Evolutionary conservation across 2,888 invertebrate species (phyloP).

Genomic region (Cylindroiulus punctatus): DNA sequence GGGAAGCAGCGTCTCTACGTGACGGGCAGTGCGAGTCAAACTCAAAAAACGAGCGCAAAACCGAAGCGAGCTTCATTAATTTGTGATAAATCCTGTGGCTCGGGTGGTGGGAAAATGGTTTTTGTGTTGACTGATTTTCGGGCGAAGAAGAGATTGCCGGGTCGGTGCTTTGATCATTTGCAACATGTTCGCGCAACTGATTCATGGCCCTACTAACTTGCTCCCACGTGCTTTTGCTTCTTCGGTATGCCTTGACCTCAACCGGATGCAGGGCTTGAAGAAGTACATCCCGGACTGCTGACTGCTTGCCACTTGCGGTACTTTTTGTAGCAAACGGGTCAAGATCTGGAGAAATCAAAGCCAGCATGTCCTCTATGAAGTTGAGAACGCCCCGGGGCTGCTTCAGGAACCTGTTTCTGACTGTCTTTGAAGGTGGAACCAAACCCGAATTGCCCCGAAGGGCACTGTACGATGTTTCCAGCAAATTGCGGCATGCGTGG

Average conservation of each 20-base stretch:
- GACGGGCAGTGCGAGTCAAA: not conserved
- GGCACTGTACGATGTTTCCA: constrained; percentile 43
- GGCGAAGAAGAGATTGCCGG: not conserved
- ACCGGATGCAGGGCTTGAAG: constrained; percentile 17
- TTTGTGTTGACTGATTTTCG: not conserved
- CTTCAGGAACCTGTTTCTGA: not conserved
- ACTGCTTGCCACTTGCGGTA: not conserved
- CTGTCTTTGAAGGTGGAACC: not conserved
- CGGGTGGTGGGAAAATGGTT: constrained; percentile 5
- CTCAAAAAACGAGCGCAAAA: not conserved
- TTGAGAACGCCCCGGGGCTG: not conserved
- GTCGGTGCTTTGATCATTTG: not conserved
- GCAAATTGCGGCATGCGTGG: constrained; percentile 2
- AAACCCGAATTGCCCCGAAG: not conserved
- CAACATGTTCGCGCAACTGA: not conserved
- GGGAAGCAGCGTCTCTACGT: not conserved
- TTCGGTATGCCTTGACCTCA: not conserved
- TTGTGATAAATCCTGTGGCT: constrained; percentile 9
- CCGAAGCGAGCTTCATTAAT: not conserved
- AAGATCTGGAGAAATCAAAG: not conserved
- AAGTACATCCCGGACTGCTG: constrained; percentile 39
- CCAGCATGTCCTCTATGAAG: constrained; percentile 44
- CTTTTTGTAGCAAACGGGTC: not conserved
- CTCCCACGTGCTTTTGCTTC: constrained; percentile 36
- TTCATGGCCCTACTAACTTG: not conserved